These are phyloP conservation scores for Parambassis ranga DNA, from an alignment of 2,797 vertebrate genomes.

Conservation along the genomic window DNA sequence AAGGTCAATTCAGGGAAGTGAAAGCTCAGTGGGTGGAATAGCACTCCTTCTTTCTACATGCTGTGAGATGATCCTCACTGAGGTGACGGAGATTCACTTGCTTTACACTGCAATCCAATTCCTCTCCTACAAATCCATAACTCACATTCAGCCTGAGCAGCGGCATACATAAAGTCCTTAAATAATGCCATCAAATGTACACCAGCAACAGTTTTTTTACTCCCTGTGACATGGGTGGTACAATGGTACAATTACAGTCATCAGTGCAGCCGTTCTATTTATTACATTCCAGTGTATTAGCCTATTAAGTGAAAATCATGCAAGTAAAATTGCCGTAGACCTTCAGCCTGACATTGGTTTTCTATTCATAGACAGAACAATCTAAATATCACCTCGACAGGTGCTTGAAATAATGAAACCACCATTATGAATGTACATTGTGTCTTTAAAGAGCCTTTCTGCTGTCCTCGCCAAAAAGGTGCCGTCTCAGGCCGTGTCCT, in stretches of 20 bases:
- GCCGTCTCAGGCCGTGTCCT: no score
- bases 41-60: constrained; percentile 4
- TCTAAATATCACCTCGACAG: neutral
- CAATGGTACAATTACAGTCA: neutral
- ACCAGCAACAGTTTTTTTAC: neutral
- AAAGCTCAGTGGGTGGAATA: constrained; percentile 9
- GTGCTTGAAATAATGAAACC: neutral
- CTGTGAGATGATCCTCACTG: constrained; percentile 29
- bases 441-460: no score
- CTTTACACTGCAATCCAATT: constrained; percentile 1
- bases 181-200: neutral
- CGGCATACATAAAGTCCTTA: constrained; percentile 3
- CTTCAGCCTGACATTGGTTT: neutral
- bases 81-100: constrained; percentile 41
- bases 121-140: neutral
- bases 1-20: constrained; percentile 33
- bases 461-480: no score
- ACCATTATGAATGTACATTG: no score
- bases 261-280: neutral
- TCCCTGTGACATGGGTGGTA: neutral
- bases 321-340: neutral
- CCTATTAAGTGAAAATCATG: neutral
- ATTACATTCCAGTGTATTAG: neutral
- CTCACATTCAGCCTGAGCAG: neutral
- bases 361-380: neutral